These are phyloP conservation scores for Paracentrotus lividus DNA, from an alignment of 53 echinoderm and acorn worm species.

Conservation along the genomic window DNA sequence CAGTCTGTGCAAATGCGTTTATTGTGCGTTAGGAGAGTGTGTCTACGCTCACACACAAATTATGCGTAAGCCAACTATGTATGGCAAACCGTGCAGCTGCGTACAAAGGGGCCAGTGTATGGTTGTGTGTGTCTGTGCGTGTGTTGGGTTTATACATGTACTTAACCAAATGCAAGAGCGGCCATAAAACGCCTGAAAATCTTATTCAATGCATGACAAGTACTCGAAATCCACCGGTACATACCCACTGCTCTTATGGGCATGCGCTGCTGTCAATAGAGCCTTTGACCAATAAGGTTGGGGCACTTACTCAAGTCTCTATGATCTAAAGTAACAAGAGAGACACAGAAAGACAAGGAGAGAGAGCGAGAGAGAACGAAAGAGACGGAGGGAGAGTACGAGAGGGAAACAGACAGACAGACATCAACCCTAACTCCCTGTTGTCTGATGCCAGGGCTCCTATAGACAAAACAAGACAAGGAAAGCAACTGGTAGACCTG, in stretches of 20 bases:
- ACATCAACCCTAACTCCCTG: not conserved
- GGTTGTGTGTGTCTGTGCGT: not conserved
- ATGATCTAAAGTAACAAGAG: not conserved
- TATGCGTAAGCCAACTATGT: constrained; percentile 9
- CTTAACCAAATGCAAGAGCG: not conserved
- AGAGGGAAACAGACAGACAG: not conserved
- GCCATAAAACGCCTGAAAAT: constrained; percentile 40
- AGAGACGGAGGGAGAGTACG: not conserved
- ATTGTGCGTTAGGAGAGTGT: constrained; percentile 4
- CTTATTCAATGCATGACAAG: constrained; percentile 9
- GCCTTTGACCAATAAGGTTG: constrained; percentile 48
- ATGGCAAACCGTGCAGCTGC: not conserved
- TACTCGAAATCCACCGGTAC: constrained; percentile 10
- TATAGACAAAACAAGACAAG: constrained; percentile 43
- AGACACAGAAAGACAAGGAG: too few species aligned
- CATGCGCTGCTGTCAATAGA: constrained; percentile 46
- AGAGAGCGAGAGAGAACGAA: not conserved
- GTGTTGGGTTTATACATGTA: constrained; percentile 3
- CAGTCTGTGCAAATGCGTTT: not conserved
- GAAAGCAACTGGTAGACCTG: constrained; percentile 52
- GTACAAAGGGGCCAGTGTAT: constrained; percentile 23
- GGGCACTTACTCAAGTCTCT: constrained; percentile 45
- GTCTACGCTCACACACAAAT: constrained; percentile 38
- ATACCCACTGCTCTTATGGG: constrained; percentile 49
- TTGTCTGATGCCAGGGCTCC: constrained; percentile 25